Evolutionary conservation across 2,113 vertebrate species (phyloP).

Genomic region (Calypte anna): DNA sequence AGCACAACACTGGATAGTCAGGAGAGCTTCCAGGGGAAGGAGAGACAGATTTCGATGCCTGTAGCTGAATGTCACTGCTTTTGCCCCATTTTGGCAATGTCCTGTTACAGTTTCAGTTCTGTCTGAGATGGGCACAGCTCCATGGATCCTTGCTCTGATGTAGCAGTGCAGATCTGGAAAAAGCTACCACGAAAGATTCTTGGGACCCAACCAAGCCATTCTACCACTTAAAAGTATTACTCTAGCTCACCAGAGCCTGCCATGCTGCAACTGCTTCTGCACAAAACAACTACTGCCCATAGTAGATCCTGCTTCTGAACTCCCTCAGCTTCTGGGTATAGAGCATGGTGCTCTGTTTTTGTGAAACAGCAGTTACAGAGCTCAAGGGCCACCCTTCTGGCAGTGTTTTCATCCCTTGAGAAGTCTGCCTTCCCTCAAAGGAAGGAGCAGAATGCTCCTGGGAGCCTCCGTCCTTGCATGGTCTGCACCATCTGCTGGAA

Average conservation of each 20-base stretch:
- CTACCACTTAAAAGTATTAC: neutral
- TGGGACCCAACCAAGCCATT: neutral
- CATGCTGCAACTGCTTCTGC: neutral
- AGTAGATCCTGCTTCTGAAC: neutral
- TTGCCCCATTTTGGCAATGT: neutral
- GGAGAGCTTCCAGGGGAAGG: neutral
- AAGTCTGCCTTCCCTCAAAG: slow-evolving; percentile 50
- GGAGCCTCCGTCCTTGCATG: slow-evolving; percentile 60
- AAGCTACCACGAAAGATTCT: neutral
- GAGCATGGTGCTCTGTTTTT: neutral
- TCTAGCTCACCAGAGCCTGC: neutral
- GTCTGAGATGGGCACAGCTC: neutral
- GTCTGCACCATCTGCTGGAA: slow-evolving; percentile 70
- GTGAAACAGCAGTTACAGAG: neutral
- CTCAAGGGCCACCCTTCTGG: slow-evolving; percentile 30
- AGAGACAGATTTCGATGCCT: neutral
- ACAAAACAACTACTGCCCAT: neutral
- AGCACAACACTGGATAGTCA: neutral
- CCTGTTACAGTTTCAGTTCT: neutral
- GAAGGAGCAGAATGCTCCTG: slow-evolving; percentile 55
- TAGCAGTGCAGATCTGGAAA: neutral
- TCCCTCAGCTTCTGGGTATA: neutral
- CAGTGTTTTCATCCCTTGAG: neutral
- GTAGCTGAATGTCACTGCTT: neutral
- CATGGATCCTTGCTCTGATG: neutral